phyloP scores from a whole-genome alignment of 2,888 invertebrate species.

The Serrognathus titanus region DNA sequence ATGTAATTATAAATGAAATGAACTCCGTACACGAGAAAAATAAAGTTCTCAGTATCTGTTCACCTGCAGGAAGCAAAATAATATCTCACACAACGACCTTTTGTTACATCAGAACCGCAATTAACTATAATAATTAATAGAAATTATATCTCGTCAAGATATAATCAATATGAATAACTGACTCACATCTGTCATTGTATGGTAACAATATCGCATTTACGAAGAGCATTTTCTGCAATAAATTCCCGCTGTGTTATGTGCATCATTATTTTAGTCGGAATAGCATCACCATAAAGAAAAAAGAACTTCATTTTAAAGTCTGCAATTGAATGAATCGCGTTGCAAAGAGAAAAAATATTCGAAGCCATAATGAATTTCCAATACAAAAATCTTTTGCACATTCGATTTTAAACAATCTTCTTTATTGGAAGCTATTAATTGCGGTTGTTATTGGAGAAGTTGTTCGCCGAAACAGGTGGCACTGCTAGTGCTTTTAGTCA shows the following conservation, averaged over 20 bases:
- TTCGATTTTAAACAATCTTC: not conserved
- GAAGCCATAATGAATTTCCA: not conserved
- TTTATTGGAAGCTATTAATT: no score
- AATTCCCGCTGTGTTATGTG: not conserved
- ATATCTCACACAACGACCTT: no score
- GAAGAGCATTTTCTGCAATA: conserved; percentile 3
- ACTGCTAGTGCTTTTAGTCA: no score
- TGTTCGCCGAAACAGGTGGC: no score
- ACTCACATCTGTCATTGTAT: conserved; percentile 24
- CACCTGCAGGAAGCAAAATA: no score
- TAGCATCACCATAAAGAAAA: not conserved
- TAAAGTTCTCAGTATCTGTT: no score
- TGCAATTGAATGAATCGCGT: not conserved
- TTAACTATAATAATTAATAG: not conserved
- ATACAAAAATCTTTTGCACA: not conserved
- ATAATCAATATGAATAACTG: conserved; percentile 17
- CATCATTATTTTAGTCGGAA: not conserved
- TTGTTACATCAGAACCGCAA: not conserved
- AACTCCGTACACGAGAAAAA: no score
- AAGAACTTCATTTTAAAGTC: not conserved
- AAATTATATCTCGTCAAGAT: conserved; percentile 2
- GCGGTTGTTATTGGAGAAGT: no score
- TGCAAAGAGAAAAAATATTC: not conserved
- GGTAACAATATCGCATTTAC: conserved; percentile 15
- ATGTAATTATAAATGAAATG: no score